Percentiles rank a stretch among this genome's conserved stretches.
phyloP scores from a whole-genome alignment of 2,888 invertebrate species.

The Ephialtes manifestator region DNA sequence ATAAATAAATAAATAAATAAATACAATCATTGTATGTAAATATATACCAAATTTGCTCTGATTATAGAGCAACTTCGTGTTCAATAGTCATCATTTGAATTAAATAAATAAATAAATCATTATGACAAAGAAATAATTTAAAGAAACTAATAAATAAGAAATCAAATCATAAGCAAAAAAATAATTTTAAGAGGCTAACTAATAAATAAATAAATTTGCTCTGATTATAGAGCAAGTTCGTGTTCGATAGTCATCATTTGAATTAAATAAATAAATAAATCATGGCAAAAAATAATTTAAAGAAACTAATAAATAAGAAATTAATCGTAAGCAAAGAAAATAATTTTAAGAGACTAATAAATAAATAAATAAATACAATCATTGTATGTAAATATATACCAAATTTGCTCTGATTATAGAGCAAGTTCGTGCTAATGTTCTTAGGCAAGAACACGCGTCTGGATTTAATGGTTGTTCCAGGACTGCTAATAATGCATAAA shows the following conservation, averaged over 20 bases:
- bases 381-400: constrained; percentile 77
- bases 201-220: constrained; percentile 71
- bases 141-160: constrained; percentile 6
- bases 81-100: too few relatives aligned
- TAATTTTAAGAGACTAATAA: neutral
- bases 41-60: constrained; percentile 84
- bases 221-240: constrained; percentile 89
- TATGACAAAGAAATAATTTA: too few relatives aligned
- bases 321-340: neutral
- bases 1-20: neutral
- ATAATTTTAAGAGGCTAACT: neutral
- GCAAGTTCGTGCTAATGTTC: constrained; percentile 89
- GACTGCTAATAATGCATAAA: constrained; percentile 90
- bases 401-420: constrained; percentile 86
- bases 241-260: too few relatives aligned
- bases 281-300: too few relatives aligned
- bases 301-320: constrained; percentile 4
- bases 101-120: too few relatives aligned
- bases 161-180: neutral
- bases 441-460: constrained; percentile 89
- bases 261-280: too few relatives aligned
- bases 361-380: neutral
- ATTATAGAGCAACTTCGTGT: constrained; percentile 89
- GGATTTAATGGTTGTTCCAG: constrained; percentile 90
- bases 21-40: constrained; percentile 39